Evolutionary conservation across 2,113 vertebrate species (phyloP).

Genomic region (Synchiropus splendidus): DNA sequence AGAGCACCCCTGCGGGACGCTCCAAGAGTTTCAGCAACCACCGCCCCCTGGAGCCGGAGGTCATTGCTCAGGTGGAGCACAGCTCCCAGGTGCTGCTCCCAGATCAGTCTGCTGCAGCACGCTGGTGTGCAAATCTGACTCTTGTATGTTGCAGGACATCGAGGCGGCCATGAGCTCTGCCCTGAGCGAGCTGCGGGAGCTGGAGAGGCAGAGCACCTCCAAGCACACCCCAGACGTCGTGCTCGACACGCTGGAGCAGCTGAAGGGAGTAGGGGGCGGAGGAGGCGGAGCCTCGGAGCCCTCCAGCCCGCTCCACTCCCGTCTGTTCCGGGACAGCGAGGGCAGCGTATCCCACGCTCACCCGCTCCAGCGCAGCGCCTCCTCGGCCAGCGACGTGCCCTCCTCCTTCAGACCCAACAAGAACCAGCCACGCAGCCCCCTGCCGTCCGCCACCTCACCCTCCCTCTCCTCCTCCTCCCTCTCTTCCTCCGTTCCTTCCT

Average conservation of each 20-base stretch:
- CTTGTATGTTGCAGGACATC: constrained; percentile 75
- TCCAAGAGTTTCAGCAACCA: constrained; percentile 99
- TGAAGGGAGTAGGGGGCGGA: constrained; percentile 72
- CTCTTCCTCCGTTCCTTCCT: constrained; percentile 57
- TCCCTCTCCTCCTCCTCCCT: constrained; percentile 51
- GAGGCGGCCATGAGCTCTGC: constrained; percentile 86
- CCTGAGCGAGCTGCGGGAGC: constrained; percentile 83
- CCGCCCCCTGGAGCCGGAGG: constrained; percentile 86
- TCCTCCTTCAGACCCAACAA: constrained; percentile 86
- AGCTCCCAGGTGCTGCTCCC: constrained; percentile 56
- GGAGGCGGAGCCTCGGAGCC: constrained; percentile 78
- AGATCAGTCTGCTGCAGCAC: too few species aligned
- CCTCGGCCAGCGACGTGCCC: constrained; percentile 85
- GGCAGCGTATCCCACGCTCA: constrained; percentile 69
- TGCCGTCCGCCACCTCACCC: constrained; percentile 51
- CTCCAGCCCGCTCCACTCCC: constrained; percentile 92
- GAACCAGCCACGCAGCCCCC: constrained; percentile 60
- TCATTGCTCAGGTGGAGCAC: constrained; percentile 81
- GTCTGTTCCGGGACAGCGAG: constrained; percentile 81
- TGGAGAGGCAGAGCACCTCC: constrained; percentile 83
- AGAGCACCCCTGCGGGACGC: constrained; percentile 78
- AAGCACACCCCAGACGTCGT: constrained; percentile 93
- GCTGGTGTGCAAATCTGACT: neutral
- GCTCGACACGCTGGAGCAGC: constrained; percentile 92
- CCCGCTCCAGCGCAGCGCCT: constrained; percentile 88